These are phyloP conservation scores for Nesospiza acunhae DNA, from an alignment of 2,113 vertebrate species.

Conservation along the genomic window DNA sequence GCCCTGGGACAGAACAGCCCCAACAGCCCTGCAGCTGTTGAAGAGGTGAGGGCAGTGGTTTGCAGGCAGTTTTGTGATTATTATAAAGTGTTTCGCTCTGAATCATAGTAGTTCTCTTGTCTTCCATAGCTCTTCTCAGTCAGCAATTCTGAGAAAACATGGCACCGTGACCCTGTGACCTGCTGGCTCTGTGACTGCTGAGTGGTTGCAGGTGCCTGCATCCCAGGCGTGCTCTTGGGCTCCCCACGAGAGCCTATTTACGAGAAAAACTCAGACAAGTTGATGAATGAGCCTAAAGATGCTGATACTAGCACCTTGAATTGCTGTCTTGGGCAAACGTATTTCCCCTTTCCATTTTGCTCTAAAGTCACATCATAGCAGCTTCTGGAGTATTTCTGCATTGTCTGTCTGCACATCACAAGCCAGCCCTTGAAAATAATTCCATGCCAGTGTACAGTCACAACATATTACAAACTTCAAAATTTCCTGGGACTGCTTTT, in stretches of 20 bases:
- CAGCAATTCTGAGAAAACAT: not conserved
- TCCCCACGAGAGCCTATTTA: not conserved
- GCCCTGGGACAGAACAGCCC: not conserved
- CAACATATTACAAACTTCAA: not conserved
- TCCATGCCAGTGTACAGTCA: not conserved
- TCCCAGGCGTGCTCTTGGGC: not conserved
- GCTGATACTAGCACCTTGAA: not conserved
- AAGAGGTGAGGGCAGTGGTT: not conserved
- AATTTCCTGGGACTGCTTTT: not conserved
- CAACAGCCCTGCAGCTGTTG: not conserved
- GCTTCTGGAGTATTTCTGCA: not conserved
- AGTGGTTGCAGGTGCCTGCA: not conserved
- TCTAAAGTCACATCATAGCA: not conserved
- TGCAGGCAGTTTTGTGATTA: not conserved
- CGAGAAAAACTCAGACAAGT: not conserved
- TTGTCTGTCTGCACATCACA: not conserved
- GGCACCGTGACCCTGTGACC: not conserved
- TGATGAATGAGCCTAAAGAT: not conserved
- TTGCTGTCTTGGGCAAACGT: not conserved
- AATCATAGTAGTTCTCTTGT: not conserved
- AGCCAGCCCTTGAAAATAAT: not conserved
- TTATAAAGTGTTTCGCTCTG: not conserved
- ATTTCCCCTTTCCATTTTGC: not conserved
- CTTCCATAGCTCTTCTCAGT: not conserved
- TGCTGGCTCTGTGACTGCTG: not conserved